Evolutionary conservation across 2,113 vertebrate genomes (phyloP).

Genomic region (Piaya cayana): DNA sequence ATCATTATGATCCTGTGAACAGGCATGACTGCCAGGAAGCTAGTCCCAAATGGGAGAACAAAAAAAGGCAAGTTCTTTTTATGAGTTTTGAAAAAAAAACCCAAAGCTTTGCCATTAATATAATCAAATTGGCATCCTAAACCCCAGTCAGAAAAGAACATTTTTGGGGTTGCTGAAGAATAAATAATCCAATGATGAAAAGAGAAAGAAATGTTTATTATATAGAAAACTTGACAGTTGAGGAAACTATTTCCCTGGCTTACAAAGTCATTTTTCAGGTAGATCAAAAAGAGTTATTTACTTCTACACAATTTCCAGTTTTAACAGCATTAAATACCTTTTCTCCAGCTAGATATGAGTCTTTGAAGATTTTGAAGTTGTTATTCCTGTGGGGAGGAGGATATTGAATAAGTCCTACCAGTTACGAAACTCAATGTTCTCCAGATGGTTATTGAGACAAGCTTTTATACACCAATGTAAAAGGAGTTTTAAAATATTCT

Average conservation of each 20-base stretch:
- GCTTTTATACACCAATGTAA: conserved; percentile 64
- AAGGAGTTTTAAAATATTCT: conserved; percentile 62
- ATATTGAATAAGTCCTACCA: conserved; percentile 74
- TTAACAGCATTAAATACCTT: conserved; percentile 60
- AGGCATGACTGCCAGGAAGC: background rate
- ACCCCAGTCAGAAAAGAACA: background rate
- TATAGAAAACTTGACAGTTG: conserved; percentile 43
- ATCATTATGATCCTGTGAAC: background rate
- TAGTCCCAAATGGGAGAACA: background rate
- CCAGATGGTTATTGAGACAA: conserved; percentile 68
- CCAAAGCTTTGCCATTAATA: conserved; percentile 15
- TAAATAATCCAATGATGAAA: conserved; percentile 39
- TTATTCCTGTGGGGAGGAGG: conserved; percentile 61
- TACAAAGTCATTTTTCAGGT: conserved; percentile 45
- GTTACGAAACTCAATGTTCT: conserved; percentile 74
- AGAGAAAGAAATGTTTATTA: conserved; percentile 17
- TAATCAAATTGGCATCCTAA: background rate
- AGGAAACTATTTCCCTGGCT: conserved; percentile 33
- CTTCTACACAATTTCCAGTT: conserved; percentile 51
- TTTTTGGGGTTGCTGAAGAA: background rate
- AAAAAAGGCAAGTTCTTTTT: background rate
- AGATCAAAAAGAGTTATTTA: conserved; percentile 55
- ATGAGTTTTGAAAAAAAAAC: conserved; percentile 29
- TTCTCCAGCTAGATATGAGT: conserved; percentile 48
- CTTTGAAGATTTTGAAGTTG: conserved; percentile 67